phyloP scores from a whole-genome alignment of 1,140 invertebrate species.

The Zaprionus gabonicus region DNA sequence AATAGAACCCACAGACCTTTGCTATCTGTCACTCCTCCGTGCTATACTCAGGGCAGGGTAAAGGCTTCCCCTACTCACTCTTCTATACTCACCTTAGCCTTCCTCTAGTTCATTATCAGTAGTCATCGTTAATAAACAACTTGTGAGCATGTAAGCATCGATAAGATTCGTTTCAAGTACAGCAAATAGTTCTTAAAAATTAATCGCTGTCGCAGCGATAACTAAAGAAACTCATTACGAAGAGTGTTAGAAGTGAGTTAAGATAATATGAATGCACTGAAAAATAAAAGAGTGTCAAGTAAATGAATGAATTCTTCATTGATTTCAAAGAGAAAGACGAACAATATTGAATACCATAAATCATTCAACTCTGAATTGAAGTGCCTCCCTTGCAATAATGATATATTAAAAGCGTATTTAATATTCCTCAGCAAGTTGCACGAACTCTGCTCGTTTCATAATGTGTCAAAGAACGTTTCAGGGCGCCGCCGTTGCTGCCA shows the following conservation, averaged over 20 bases:
- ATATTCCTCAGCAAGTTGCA: background rate
- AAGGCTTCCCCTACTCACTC: too few relatives aligned
- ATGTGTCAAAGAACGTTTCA: constrained; percentile 54
- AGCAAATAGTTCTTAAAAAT: background rate
- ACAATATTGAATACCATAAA: background rate
- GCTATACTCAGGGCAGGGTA: too few relatives aligned
- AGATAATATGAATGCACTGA: background rate
- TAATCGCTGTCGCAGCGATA: background rate
- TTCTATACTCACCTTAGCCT: background rate
- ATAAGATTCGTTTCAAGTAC: constrained; percentile 15
- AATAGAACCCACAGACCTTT: background rate
- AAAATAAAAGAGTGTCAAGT: background rate
- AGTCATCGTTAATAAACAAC: background rate
- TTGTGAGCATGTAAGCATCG: background rate
- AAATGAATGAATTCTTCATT: background rate
- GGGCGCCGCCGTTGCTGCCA: constrained; percentile 14
- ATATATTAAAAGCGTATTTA: constrained; percentile 26
- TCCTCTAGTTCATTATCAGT: background rate
- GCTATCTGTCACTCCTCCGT: background rate
- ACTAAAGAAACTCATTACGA: background rate
- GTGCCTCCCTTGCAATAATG: background rate
- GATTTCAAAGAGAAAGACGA: background rate
- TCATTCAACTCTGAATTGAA: background rate
- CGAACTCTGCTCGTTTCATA: constrained; percentile 11
- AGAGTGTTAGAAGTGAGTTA: background rate